phyloP scores from a whole-genome alignment of 2,888 invertebrate species.

The Junonia oenone region DNA sequence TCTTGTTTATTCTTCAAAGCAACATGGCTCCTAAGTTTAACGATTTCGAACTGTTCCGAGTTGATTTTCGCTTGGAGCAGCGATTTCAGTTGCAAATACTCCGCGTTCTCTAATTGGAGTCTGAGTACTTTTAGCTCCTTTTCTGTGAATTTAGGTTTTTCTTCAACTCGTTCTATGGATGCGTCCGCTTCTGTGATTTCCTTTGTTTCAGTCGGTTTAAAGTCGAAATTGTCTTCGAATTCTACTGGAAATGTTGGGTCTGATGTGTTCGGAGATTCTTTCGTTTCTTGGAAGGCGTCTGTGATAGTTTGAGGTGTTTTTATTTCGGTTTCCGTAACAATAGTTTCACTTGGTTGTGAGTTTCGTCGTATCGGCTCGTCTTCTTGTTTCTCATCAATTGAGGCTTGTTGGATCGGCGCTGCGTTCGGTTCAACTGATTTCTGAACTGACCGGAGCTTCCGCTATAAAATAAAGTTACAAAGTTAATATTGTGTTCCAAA shows the following conservation, averaged over 20 bases:
- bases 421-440: slow-evolving; percentile 73
- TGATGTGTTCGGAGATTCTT: slow-evolving; percentile 38
- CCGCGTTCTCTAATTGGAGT: slow-evolving; percentile 83
- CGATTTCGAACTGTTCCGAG: slow-evolving; percentile 86
- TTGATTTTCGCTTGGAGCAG: slow-evolving; percentile 84
- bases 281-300: slow-evolving; percentile 31
- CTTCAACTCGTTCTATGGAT: slow-evolving; percentile 42
- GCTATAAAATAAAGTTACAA: slow-evolving; percentile 59
- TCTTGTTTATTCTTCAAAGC: slow-evolving; percentile 72
- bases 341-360: slow-evolving; percentile 34
- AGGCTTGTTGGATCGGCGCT: slow-evolving; percentile 40
- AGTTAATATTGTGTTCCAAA: not conserved
- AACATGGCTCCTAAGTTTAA: slow-evolving; percentile 79
- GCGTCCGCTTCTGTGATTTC: slow-evolving; percentile 42
- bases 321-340: slow-evolving; percentile 20
- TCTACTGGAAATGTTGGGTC: slow-evolving; percentile 57
- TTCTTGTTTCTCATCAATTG: slow-evolving; percentile 61
- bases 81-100: slow-evolving; percentile 83
- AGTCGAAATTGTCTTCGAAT: slow-evolving; percentile 54
- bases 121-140: slow-evolving; percentile 79
- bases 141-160: slow-evolving; percentile 77
- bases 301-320: slow-evolving; percentile 22
- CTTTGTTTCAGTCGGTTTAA: slow-evolving; percentile 43
- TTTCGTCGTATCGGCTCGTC: slow-evolving; percentile 40
- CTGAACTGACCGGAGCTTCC: slow-evolving; percentile 84